phyloP scores from a whole-genome alignment of 2,888 invertebrate species.

The Halictus quadricinctus region DNA sequence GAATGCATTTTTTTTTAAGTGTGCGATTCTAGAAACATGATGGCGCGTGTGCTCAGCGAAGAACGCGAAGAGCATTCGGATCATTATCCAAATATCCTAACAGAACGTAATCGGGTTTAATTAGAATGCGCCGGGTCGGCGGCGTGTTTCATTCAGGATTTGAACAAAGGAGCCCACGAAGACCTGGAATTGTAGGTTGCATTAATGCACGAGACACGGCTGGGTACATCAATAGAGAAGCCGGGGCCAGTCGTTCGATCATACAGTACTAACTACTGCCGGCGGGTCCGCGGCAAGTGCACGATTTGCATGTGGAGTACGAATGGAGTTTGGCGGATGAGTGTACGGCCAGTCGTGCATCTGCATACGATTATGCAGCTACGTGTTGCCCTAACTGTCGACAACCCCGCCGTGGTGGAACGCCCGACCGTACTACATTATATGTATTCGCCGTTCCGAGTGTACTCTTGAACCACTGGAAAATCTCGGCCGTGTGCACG shows the following conservation, averaged over 20 bases:
- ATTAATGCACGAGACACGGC: slow-evolving; percentile 47
- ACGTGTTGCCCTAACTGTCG: slow-evolving; percentile 74
- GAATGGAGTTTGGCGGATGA: slow-evolving; percentile 74
- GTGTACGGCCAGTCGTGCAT: slow-evolving; percentile 68
- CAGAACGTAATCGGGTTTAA: background rate
- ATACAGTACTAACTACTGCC: slow-evolving; percentile 65
- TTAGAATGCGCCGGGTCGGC: background rate
- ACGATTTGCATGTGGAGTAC: slow-evolving; percentile 77
- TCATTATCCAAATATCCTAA: background rate
- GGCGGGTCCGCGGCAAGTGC: slow-evolving; percentile 57
- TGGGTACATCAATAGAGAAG: slow-evolving; percentile 56
- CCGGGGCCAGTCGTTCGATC: slow-evolving; percentile 59
- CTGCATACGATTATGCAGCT: slow-evolving; percentile 77
- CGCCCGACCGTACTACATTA: slow-evolving; percentile 23
- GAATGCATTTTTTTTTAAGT: too few relatives aligned
- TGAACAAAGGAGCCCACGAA: slow-evolving; percentile 35
- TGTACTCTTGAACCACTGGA: slow-evolving; percentile 29
- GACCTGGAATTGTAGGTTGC: slow-evolving; percentile 33
- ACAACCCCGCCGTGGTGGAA: slow-evolving; percentile 57
- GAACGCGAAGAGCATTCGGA: background rate
- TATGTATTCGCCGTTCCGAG: slow-evolving; percentile 32
- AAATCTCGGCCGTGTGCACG: slow-evolving; percentile 26
- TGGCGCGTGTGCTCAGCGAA: background rate
- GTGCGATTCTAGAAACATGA: background rate
- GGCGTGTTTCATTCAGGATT: background rate